Evolutionary conservation across 2,113 vertebrate genomes (phyloP), one percentile per base, ranked within the genome.

Genomic region (Connochaetes taurinus): DNA sequence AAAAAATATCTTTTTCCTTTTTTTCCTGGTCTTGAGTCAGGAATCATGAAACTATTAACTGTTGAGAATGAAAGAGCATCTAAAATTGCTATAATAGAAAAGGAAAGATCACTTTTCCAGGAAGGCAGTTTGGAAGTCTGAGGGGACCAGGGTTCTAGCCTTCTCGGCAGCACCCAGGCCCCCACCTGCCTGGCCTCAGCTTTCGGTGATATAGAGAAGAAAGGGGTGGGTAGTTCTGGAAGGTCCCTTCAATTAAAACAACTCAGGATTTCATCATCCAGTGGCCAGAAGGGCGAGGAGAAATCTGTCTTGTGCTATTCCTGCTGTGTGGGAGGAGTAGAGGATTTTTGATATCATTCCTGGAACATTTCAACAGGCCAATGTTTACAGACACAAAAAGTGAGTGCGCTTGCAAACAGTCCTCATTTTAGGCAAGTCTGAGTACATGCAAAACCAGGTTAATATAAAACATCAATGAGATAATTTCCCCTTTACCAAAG

Each of bases 1-100:
- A 33, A 84, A 86, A 89, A 8, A 57, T 3, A 25, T 12, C 17
- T 57, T 94, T 64, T 86, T 64, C 31, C 6, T 33, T 57, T 90
- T 21, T 80, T 89, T 94, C 9, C 52, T 94, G 60, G 47, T 29
- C 5, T 76, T 85, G 55, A 90, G 47, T 90, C 47, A 90, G 55
- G 29, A 93, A 40, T 80, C 62, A 93, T 47, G 47, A 71, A 67
- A 45, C 19, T 71, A 36, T 10, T 58, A 50, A 33, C 62, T 29
- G 33, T 16, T 64, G 19, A 81, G 33, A 87, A 52, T 21, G 17
- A 19, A 52, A 81, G n/a, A n/a, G 43, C 33, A 52, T 25, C 67
- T 86, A 67, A 52, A 53, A 53, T 91, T n/a, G 40, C 36, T 88
- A 7, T 64, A 9, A 27, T 60, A 25, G 14, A 58, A 80, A 85